Base-by-base conservation (phyloP, 1,140 invertebrate genomes). In the Platyscapa corneri region DNA sequence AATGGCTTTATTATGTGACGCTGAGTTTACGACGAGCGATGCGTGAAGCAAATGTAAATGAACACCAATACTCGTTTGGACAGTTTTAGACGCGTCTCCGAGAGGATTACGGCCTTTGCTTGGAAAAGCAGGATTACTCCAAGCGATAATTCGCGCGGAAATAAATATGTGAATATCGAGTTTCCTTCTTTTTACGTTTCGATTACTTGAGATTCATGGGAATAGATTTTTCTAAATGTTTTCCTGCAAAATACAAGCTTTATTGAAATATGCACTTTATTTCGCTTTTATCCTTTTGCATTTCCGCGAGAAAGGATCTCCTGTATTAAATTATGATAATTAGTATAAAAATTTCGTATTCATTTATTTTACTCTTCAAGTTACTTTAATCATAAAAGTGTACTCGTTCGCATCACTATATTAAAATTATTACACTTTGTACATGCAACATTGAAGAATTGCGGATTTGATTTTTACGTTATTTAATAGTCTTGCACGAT, bases 1-100 rank as follows among this genome's bases (percentile, higher is more conserved):
- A 72, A 49, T 30, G 39, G 79, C 64, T 72, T 72, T 70, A 49
- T 82, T 70, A 42, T 27, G 18, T 18, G 42, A 70, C 30, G 39
- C 14, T 30, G 46, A 53, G 49, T 53, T 53, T 53, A 53, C 49
- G 14, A 10, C 8, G 30, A 37, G 76, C 49, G 76, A 37, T 78
- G 76, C 53, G 76, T 53, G 60, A 80, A 80, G 34, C 39, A 49
- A 70, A 53, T 72, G 79, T 64, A 70, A 53, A 81, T 70, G 64
- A 64, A 81, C 49, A 64, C 18, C 65, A 42, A 82, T 82, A 82
- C 60, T 65, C 34, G 67, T 16, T 42, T 7, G 37, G 23, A 34
- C 67, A 70, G 30, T 39, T 67, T 65, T 39, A 16, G 34, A 42
- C 60, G 49, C 30, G 30, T 30, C 77, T 27, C 30, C 14, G 14